Conservation (phyloP, 1,140 invertebrate species). For the Zaprionus lachaisei region DNA sequence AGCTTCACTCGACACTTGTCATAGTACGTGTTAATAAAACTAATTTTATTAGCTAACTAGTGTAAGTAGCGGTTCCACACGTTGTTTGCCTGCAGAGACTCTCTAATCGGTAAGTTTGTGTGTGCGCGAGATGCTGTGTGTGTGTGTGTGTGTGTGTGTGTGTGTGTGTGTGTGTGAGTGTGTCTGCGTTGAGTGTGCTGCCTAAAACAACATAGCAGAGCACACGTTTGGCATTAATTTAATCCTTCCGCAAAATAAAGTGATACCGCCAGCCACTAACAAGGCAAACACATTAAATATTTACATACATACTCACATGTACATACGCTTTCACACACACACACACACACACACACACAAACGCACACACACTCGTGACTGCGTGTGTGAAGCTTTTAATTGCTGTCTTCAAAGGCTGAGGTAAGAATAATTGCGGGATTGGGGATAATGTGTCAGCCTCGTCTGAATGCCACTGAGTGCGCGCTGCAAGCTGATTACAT, state of each 20-base stretch:
- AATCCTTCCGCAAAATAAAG: constrained; percentile 84
- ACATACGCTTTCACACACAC: constrained; percentile 15
- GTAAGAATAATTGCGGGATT: constrained; percentile 84
- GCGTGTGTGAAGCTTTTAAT: constrained; percentile 63
- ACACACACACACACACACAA: constrained; percentile 26
- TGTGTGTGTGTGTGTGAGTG: constrained; percentile 21
- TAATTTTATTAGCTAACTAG: constrained; percentile 81
- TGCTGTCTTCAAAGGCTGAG: constrained; percentile 79
- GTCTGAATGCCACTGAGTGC: constrained; percentile 17
- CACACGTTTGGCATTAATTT: constrained; percentile 81
- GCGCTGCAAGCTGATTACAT: constrained; percentile 70
- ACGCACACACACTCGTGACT: constrained; percentile 32
- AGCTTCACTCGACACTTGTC: constrained; percentile 57
- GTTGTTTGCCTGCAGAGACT: constrained; percentile 67
- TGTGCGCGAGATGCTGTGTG: neutral
- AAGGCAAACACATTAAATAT: constrained; percentile 83
- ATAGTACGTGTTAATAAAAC: constrained; percentile 81
- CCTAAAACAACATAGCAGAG: constrained; percentile 72
- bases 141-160: constrained; percentile 3
- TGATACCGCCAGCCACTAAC: constrained; percentile 83
- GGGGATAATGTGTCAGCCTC: constrained; percentile 77
- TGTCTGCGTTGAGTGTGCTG: constrained; percentile 40
- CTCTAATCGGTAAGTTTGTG: constrained; percentile 17
- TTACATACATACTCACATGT: constrained; percentile 55
- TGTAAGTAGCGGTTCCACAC: constrained; percentile 79